phyloP scores from a whole-genome alignment of 2,888 invertebrate genomes.

The Diarsia mendica region DNA sequence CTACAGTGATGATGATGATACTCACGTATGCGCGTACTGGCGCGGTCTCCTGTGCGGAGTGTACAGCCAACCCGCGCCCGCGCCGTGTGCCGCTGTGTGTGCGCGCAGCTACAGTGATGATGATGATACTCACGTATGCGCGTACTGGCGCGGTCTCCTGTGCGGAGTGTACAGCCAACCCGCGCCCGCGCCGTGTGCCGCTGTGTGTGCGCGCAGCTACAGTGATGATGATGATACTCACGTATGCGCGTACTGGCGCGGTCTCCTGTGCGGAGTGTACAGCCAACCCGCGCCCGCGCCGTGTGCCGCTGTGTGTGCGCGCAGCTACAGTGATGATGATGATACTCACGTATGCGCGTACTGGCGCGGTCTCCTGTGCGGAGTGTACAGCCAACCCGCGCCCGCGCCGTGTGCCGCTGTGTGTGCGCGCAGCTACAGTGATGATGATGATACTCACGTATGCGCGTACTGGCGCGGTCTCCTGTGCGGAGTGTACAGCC shows the following conservation, averaged over 20 bases:
- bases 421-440: constrained; percentile 92
- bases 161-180: background rate
- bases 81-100: constrained; percentile 86
- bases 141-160: constrained; percentile 17
- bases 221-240: constrained; percentile 10
- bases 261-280: background rate
- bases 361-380: constrained; percentile 5
- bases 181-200: constrained; percentile 69
- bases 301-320: constrained; percentile 89
- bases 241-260: constrained; percentile 19
- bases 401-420: constrained; percentile 72
- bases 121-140: constrained; percentile 19
- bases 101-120: constrained; percentile 86
- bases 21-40: constrained; percentile 31
- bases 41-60: background rate
- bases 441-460: constrained; percentile 15
- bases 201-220: constrained; percentile 91
- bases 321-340: constrained; percentile 63
- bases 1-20: background rate
- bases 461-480: constrained; percentile 19
- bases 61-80: constrained; percentile 18
- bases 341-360: constrained; percentile 30
- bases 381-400: background rate
- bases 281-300: constrained; percentile 23
- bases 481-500: constrained; percentile 1